These are phyloP conservation scores for Echinops telfairi DNA, from an alignment of 2,113 vertebrate species.

Conservation along the genomic window DNA sequence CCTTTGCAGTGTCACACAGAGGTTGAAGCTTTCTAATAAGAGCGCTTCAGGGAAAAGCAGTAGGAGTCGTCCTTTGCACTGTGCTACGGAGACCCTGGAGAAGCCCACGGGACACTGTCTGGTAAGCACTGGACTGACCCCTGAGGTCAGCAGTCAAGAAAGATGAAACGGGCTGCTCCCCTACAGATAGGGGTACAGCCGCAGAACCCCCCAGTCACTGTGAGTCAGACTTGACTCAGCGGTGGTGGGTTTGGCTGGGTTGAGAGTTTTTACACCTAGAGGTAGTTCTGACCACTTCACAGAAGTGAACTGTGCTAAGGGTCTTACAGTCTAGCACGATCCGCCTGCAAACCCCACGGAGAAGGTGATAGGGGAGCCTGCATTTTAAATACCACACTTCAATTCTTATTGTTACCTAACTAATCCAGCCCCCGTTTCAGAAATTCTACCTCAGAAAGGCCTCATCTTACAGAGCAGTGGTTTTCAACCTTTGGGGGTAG, in stretches of 20 bases:
- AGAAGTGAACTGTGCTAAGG: neutral
- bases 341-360: neutral
- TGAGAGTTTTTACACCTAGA: neutral
- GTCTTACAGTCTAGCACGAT: neutral
- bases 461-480: neutral
- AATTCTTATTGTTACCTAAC: neutral
- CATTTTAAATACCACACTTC: neutral
- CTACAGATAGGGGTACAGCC: neutral
- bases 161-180: neutral
- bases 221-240: neutral
- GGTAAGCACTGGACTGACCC: neutral
- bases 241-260: neutral
- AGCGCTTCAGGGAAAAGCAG: no score
- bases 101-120: neutral
- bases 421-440: neutral
- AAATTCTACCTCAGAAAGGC: neutral
- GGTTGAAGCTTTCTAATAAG: neutral
- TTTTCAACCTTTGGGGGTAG: no score
- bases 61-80: no score
- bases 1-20: neutral
- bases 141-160: neutral
- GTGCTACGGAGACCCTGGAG: neutral
- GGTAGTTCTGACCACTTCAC: neutral
- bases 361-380: neutral
- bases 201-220: neutral